Evolutionary conservation across 1,140 invertebrate genomes (phyloP), one percentile per base, ranked within the genome.

Genomic region (Radopholus similis): DNA sequence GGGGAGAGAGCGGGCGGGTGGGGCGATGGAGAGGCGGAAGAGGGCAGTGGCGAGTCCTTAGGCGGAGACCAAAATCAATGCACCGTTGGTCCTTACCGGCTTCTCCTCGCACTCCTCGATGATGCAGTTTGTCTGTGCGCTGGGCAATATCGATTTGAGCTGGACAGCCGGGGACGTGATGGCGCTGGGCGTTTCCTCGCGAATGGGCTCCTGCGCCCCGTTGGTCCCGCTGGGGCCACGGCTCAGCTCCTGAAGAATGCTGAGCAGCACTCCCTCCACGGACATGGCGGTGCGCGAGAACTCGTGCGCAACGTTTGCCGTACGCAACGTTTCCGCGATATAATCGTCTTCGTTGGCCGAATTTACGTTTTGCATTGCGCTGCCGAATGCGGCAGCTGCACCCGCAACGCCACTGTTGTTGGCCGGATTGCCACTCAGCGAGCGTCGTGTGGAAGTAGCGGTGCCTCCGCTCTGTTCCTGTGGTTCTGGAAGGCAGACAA

Each of bases 291-390:
- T 76, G 65, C 69, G 54, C 21, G 54, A 72, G 67, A 78, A 78
- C 42, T 78, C 75, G 30, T 77, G 66, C 21, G 65, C 62, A n/a
- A 56, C 74, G 15, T 64, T 32, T 9, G 75, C 67, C 11, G 79
- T 80, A 28, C 58, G 34, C 30, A 81, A 74, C 11, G 81, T 81
- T 49, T 80, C 71, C 34, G 65, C 70, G 47, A 81, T 81, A 63
- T 80, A 81, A n/a, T 83, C 77, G 63, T 81, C 79, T 68, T 81
- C 79, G 49, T 81, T 70, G 26, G 58, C 44, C 8, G 68, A 70
- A 13, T 35, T 67, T n/a, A 44, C 47, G 53, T 57, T 70, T 13
- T 62, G n/a, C n/a, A n/a, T 62, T 11, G 32, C 26, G 44, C 44
- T 49, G 47, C 47, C 30, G 47, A 26, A 26, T 4, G 47, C 30